Evolutionary conservation across 2,113 vertebrate species (phyloP).

Genomic region (Ramphastos sulfuratus): DNA sequence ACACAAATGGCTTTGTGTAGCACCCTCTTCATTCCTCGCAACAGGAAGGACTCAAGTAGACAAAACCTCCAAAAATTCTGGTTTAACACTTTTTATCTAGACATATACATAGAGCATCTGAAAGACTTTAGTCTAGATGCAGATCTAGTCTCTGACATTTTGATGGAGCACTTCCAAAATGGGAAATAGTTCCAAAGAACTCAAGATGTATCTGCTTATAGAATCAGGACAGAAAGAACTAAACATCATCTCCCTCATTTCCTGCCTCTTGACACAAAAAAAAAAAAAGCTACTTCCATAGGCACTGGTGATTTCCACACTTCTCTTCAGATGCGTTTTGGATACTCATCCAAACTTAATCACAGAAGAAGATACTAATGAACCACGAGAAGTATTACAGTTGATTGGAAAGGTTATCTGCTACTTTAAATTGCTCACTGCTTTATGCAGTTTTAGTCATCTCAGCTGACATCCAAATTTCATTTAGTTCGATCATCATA

Average conservation of each 20-base stretch:
- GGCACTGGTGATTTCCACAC: background rate
- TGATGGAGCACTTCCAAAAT: background rate
- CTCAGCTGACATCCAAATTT: background rate
- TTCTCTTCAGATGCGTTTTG: background rate
- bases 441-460: background rate
- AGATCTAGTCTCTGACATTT: background rate
- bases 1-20: background rate
- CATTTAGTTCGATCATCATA: background rate
- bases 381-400: background rate
- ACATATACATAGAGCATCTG: background rate
- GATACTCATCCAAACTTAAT: background rate
- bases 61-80: background rate
- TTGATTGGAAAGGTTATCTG: background rate
- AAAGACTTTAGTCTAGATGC: background rate
- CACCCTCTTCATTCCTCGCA: background rate
- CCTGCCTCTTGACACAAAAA: accelerated
- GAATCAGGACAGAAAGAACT: background rate
- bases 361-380: background rate
- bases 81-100: background rate
- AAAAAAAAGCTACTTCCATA: background rate
- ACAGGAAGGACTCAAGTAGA: background rate
- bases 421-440: background rate
- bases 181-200: background rate
- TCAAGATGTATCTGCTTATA: background rate
- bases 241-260: background rate